Evolutionary conservation across 1,140 invertebrate species (phyloP), one percentile per base, ranked within the genome.

Genomic region (Liolophura sinensis): DNA sequence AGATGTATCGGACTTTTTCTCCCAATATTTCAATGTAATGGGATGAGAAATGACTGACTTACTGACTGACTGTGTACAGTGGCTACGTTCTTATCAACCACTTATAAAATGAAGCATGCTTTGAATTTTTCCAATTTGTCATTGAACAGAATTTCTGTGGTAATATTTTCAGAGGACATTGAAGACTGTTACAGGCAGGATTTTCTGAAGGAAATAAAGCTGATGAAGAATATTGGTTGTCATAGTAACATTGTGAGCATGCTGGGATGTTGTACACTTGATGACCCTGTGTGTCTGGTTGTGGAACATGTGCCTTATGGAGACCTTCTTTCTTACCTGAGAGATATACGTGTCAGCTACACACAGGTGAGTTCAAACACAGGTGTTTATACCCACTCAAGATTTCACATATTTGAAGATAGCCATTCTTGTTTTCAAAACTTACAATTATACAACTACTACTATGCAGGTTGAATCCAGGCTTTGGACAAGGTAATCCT

Each of bases 221-320:
- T 92, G 81, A 88, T 94, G 83, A 94, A 93, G 81, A 87, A 88
- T 46, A 89, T 93, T 1, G 92, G 92, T 0, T 83, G 85, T 0
- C 93, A 95, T 82, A 87, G 87, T 16, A 91, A 95, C 81, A 88
- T 95, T 27, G 92, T 95, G 6, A 87, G 87, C 56, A 85, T 96
- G 55, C 79, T 94, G 3, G 93, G 90, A 0, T 94, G 91, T 74
- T 93, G 92, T 72, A 92, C 91, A 18, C 71, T 82, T 3, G 69
- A 74, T 9, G 80, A 85, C 31, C 86, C 86, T 9, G 74, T 82
- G 50, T 86, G 85, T 73, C 73, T 87, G 22, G 69, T 87, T 60
- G 85, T 87, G 6, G 86, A 87, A 71, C 84, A 86, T 69, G 73
- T 85, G 69, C 65, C 74, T 12, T 67, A 83, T 67, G 86, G 86